These are phyloP conservation scores for Oxyura jamaicensis DNA, from an alignment of 2,113 vertebrate genomes.

Conservation along the genomic window DNA sequence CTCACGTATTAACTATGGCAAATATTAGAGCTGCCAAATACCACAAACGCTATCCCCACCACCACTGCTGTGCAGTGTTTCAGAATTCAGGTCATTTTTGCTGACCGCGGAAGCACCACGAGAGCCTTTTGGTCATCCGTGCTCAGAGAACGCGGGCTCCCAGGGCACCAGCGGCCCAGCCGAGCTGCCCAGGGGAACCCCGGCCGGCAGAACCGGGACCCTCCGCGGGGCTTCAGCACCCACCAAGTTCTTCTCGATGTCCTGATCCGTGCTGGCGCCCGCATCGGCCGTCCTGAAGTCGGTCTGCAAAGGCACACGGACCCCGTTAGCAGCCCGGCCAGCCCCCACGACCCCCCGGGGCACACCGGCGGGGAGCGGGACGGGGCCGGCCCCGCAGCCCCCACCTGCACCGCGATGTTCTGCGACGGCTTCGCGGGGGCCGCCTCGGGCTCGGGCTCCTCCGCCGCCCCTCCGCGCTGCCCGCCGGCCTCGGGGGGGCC, in stretches of 20 bases:
- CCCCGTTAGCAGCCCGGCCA: not conserved
- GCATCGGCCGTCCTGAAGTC: slow-evolving; percentile 76
- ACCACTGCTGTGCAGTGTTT: not conserved
- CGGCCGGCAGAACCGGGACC: rapidly evolving
- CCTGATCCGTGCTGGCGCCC: slow-evolving; percentile 76
- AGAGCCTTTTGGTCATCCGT: not conserved
- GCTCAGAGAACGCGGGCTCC: not conserved
- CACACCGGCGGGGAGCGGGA: no score
- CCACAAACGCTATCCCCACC: not conserved
- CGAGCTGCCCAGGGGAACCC: rapidly evolving
- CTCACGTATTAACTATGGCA: not conserved
- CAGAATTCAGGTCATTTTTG: not conserved
- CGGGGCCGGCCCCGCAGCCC: not conserved
- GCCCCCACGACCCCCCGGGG: not conserved
- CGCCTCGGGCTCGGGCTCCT: slow-evolving; percentile 68
- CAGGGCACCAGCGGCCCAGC: not conserved
- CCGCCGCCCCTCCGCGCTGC: slow-evolving; percentile 53
- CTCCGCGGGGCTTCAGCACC: rapidly evolving
- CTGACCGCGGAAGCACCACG: no score
- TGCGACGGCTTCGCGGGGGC: slow-evolving; percentile 68
- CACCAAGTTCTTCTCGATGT: slow-evolving; percentile 83
- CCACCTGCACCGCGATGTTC: slow-evolving; percentile 62
- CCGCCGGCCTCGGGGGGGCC: slow-evolving; percentile 13
- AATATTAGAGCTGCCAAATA: not conserved
- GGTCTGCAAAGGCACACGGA: slow-evolving; percentile 60